A percentile compares a stretch with the other conserved stretches of the same genome.
These are phyloP conservation scores for Beroe ovata DNA, from an alignment of 37 sponge, comb jelly and placozoan species.

Conservation along the genomic window DNA sequence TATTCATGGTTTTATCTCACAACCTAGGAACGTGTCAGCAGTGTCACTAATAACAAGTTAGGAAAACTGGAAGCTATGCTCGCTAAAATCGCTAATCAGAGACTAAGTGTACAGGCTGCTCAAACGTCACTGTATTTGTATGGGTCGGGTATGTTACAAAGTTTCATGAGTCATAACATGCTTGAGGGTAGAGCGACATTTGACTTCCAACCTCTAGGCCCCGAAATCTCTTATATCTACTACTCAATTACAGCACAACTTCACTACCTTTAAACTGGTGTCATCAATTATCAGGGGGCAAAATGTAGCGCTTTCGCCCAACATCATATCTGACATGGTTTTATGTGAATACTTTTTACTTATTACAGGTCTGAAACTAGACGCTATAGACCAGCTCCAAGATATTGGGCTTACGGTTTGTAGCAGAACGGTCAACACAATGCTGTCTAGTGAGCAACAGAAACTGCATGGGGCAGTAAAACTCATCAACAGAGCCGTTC, in stretches of 20 bases:
- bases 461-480: not conserved
- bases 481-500: not conserved
- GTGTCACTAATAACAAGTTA: not conserved
- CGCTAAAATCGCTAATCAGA: not conserved
- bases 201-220: too few species aligned
- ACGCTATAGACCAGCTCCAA: constrained; percentile 15
- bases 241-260: too few species aligned
- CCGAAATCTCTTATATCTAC: too few species aligned
- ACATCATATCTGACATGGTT: too few species aligned
- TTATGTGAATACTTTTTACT: too few species aligned
- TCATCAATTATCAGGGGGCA: too few species aligned
- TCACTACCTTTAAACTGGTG: too few species aligned
- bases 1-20: not conserved
- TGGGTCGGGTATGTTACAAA: not conserved
- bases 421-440: not conserved
- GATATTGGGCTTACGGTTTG: not conserved
- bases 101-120: not conserved
- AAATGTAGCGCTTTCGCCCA: too few species aligned
- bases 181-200: too few species aligned
- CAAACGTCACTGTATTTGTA: not conserved
- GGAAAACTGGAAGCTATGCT: not conserved
- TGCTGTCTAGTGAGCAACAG: not conserved
- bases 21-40: too few species aligned
- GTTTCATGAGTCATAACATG: too few species aligned
- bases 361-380: not conserved